phyloP scores from a whole-genome alignment of 2,888 invertebrate genomes.

The Spicauda simplicius region DNA sequence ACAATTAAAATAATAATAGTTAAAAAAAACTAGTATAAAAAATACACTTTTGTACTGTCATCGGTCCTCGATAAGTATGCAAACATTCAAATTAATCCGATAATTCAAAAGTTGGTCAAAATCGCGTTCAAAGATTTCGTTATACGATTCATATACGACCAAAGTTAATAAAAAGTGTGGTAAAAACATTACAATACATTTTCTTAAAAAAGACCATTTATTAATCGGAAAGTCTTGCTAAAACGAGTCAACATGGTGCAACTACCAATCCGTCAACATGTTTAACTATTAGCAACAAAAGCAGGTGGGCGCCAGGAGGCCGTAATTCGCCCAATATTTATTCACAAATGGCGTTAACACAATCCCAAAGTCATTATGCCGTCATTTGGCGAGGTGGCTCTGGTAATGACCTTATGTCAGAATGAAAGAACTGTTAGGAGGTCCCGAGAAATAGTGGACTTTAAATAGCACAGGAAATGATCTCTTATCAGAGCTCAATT shows the following conservation, averaged over 20 bases:
- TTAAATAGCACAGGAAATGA: neutral
- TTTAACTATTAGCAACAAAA: conserved; percentile 54
- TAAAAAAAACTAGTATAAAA: too few species aligned
- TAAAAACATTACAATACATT: too few species aligned
- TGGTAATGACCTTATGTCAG: conserved; percentile 56
- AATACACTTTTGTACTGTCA: too few species aligned
- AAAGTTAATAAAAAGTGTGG: too few species aligned
- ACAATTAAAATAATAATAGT: too few species aligned
- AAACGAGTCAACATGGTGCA: conserved; percentile 2
- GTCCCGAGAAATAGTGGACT: neutral
- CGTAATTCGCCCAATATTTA: conserved; percentile 81
- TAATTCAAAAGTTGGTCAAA: too few species aligned
- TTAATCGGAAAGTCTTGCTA: neutral
- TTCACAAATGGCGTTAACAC: conserved; percentile 76
- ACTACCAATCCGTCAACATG: conserved; percentile 57
- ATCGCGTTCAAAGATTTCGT: too few species aligned
- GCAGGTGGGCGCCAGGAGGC: conserved; percentile 72
- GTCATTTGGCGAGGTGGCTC: conserved; percentile 75
- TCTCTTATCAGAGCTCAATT: neutral
- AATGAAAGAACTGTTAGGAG: conserved; percentile 7
- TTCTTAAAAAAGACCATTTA: too few species aligned
- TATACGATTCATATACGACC: too few species aligned
- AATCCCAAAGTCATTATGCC: conserved; percentile 70
- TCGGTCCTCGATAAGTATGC: too few species aligned
- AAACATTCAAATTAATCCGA: too few species aligned